A percentile compares a stretch with the other conserved stretches of the same genome.
Evolutionary conservation across 2,797 vertebrate genomes (phyloP).

Genomic region (Leucoraja ocellata): DNA sequence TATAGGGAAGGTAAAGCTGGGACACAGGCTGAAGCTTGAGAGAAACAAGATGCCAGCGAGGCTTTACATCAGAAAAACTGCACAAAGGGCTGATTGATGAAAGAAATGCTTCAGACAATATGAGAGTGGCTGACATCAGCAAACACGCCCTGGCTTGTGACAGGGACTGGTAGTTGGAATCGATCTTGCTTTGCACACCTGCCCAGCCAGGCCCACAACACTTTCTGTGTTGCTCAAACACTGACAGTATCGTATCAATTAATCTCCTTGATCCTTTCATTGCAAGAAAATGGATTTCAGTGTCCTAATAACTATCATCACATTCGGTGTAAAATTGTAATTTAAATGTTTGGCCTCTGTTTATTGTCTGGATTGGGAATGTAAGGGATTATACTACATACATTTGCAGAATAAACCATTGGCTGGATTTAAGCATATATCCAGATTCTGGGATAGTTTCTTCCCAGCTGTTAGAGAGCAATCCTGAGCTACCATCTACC

Average conservation of each 20-base stretch:
- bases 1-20: not conserved
- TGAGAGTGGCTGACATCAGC: not conserved
- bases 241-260: not conserved
- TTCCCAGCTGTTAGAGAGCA: too few species aligned
- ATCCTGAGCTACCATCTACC: too few species aligned
- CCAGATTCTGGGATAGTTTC: too few species aligned
- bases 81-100: not conserved
- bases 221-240: not conserved
- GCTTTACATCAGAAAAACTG: not conserved
- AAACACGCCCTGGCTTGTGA: not conserved
- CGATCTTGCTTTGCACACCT: not conserved
- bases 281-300: not conserved
- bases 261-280: not conserved
- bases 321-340: not conserved
- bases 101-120: slow-evolving; percentile 10
- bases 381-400: not conserved
- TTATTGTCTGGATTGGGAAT: not conserved
- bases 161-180: not conserved
- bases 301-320: not conserved
- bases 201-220: not conserved
- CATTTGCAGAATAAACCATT: not conserved
- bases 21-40: not conserved
- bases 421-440: not conserved
- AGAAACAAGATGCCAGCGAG: not conserved
- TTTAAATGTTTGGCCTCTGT: not conserved